Evolutionary conservation across 2,797 vertebrate species (phyloP).

Genomic region (Phoebastria nigripes): DNA sequence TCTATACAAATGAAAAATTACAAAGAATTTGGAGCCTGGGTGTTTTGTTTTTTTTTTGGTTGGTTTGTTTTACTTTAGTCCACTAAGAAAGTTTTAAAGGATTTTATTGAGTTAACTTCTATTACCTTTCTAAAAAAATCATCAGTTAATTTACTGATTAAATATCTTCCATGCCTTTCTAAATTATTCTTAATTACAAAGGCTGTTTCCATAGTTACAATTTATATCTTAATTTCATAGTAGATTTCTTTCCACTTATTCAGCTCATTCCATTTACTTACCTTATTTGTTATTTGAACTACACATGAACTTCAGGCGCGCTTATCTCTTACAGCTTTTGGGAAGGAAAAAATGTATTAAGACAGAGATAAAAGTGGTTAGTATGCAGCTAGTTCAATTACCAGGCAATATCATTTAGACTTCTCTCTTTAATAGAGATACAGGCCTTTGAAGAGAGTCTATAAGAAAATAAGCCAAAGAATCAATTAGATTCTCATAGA

Average conservation of each 20-base stretch:
- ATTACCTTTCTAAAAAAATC: slow-evolving; percentile 29
- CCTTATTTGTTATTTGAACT: slow-evolving; percentile 57
- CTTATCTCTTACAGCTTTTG: slow-evolving; percentile 57
- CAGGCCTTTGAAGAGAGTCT: slow-evolving; percentile 33
- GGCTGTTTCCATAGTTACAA: slow-evolving; percentile 52
- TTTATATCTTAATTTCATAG: slow-evolving; percentile 68
- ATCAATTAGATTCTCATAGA: slow-evolving; percentile 52
- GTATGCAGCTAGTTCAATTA: slow-evolving; percentile 51
- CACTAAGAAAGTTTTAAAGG: background rate
- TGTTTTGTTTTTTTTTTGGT: background rate
- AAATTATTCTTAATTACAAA: slow-evolving; percentile 66
- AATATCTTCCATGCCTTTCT: slow-evolving; percentile 58
- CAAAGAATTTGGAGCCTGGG: background rate
- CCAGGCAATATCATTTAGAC: slow-evolving; percentile 46
- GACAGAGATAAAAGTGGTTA: slow-evolving; percentile 55
- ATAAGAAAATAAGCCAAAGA: slow-evolving; percentile 29
- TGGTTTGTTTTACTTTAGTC: background rate
- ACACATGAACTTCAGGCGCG: slow-evolving; percentile 44
- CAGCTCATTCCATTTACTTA: slow-evolving; percentile 55
- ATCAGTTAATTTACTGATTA: slow-evolving; percentile 54
- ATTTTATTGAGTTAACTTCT: slow-evolving; percentile 20
- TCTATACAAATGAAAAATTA: background rate
- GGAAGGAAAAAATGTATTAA: slow-evolving; percentile 34
- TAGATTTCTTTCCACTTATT: slow-evolving; percentile 47
- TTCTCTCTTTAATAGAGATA: slow-evolving; percentile 42